Base-by-base conservation (phyloP, 2,888 invertebrate species). In the Stenurella melanura region DNA sequence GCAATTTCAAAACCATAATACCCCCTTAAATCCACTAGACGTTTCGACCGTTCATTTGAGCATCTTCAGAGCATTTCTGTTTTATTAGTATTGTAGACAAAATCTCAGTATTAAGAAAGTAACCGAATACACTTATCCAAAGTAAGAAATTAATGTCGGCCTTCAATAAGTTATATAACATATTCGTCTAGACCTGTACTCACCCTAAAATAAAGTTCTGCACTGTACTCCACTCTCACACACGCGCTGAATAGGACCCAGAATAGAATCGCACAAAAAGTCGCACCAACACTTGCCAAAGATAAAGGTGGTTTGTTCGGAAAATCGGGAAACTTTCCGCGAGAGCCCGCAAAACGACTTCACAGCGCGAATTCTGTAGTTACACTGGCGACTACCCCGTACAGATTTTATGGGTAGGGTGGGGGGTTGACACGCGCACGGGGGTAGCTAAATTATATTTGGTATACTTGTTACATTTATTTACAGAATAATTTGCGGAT, bases 401-500 rank as follows among this genome's bases (percentile, higher is more conserved):
- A 21, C 18, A 50, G 70, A 26, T 34, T 56, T 70, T 17, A 15
- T 21, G 58, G 58, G 58, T 0, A 18, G 26, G 19, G 54, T 17
- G 63, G 69, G 72, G 72, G 72, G 63, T 42, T n/a, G 63, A 58
- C 69, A 30, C 72, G 50, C 72, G 72, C 72, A 42, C 12, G 18
- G 21, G 60, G 72, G 63, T 15, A 17, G 38, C 42, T 5, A 26
- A 38, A 57, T 69, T 69, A 58, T 58, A 58, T 58, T 30, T 18
- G 50, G 26, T 30, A 21, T 63, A 72, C 72, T 72, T 72, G 72
- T 72, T 72, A 72, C 72, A 30, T 72, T 70, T 70, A 70, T 75
- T 69, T 75, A 70, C 74, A 63, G 54, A 38, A 63, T 70, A 50
- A 70, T 75, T 75, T 75, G 70, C 30, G 54, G 42, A 21, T 58